Evolutionary conservation across 2,797 vertebrate species (phyloP).

Genomic region (Mus caroli): DNA sequence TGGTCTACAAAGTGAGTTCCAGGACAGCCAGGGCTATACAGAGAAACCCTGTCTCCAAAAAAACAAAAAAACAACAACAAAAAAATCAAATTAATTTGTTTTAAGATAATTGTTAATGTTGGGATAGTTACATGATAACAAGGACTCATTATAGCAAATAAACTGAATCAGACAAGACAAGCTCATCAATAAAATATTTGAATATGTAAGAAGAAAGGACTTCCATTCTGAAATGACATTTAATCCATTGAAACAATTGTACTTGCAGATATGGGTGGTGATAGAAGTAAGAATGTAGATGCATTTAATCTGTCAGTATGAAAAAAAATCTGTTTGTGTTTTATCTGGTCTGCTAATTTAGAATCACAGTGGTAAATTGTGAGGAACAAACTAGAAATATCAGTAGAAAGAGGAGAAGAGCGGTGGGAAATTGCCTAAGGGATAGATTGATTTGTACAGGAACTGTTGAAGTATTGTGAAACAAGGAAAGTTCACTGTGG

Average conservation of each 20-base stretch:
- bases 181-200: background rate
- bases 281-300: background rate
- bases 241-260: background rate
- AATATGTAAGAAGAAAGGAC: background rate
- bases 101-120: background rate
- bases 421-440: background rate
- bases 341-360: background rate
- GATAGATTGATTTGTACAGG: background rate
- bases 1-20: too few species aligned
- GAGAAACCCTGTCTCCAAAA: too few species aligned
- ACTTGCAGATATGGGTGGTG: background rate
- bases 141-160: constrained; percentile 11
- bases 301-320: background rate
- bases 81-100: background rate
- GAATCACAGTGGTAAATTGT: background rate
- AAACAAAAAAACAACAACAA: too few species aligned
- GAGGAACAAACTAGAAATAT: background rate
- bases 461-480: background rate
- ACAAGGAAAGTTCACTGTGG: background rate
- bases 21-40: too few species aligned
- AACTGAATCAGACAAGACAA: background rate
- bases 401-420: background rate
- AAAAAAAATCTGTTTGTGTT: background rate
- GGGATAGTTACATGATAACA: background rate
- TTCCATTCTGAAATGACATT: background rate